Base-by-base conservation (phyloP, 2,113 vertebrate species). In the Paraplagusia blochii region DNA sequence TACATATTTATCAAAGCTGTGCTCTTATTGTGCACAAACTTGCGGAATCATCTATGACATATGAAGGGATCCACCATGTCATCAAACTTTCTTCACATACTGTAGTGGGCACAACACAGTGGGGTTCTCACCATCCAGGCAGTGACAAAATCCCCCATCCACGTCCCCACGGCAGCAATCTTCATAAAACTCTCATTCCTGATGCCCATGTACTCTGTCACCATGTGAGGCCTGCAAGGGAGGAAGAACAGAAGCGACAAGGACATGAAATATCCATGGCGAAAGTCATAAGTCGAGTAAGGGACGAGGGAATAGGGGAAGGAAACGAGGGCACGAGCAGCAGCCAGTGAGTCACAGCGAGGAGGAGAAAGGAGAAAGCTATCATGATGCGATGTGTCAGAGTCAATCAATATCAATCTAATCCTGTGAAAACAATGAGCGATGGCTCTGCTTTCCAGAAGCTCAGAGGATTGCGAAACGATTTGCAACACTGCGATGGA, bases 71-170 rank as follows among this genome's bases (percentile, higher is more conserved):
- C n/a, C n/a, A n/a, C n/a, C 22, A 29, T 29, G 22, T 4, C 22
- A 29, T 29, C 19, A 18, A 29, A n/a, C n/a, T 43, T 43, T 43
- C 36, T 8, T 9, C 10, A 10, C 7, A 14, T 14, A 14, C 40
- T 13, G 39, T 39, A 34, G 16, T 40, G 29, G 10, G 53, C 15
- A 51, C 19, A 14, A 13, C 15, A 44, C 1, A 29, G 34, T 11
- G 43, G 7, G 3, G 56, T 22, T 76, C 95, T 97, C 90, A 98
- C 97, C 97, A 98, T 99, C 97, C 97, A 99, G 0, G 97, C 97
- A 36, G 97, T 99, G 84, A 98, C 95, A 82, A 98, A 99, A 83
- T 99, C 97, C 77, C 97, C 97, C 95, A 98, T 95, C 97, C 97
- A 99, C 11, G 97, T 99, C 64, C 97, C 97, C 69, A 98, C 94